phyloP scores from a whole-genome alignment of 2,113 vertebrate species.

The human (Homo sapiens) region DNA sequence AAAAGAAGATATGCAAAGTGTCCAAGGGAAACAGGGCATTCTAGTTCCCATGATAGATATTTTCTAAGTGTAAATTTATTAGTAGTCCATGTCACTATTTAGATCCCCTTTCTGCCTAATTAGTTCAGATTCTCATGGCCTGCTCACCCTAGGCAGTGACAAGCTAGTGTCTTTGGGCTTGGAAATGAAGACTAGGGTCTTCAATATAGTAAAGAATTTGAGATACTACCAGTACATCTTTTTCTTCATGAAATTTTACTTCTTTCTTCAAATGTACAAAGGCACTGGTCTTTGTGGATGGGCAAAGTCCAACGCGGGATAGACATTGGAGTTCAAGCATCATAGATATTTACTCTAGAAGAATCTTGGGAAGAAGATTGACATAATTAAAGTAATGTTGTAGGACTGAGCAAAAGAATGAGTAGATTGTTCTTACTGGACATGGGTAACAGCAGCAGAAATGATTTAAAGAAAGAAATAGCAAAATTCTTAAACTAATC shows the following conservation, averaged over 20 bases:
- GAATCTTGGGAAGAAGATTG: background rate
- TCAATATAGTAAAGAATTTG: background rate
- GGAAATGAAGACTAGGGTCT: background rate
- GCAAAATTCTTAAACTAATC: background rate
- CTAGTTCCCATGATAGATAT: background rate
- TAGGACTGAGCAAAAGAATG: background rate
- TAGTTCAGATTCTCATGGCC: background rate
- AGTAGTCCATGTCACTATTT: background rate
- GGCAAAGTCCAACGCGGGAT: background rate
- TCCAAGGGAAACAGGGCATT: background rate
- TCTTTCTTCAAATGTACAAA: background rate
- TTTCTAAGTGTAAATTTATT: background rate
- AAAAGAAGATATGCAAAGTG: background rate
- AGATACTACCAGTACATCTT: background rate
- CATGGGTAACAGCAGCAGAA: background rate
- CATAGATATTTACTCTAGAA: background rate
- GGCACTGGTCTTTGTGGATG: background rate
- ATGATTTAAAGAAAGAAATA: background rate
- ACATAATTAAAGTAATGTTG: background rate
- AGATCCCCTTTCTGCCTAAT: background rate
- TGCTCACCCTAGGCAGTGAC: accelerated
- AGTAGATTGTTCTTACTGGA: background rate
- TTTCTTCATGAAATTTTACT: background rate
- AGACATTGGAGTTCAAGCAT: background rate
- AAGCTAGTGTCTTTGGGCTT: background rate